A percentile compares a stretch with the other conserved stretches of the same genome.
These are phyloP conservation scores for Grus americana DNA, from an alignment of 2,113 vertebrate species.

Conservation along the genomic window DNA sequence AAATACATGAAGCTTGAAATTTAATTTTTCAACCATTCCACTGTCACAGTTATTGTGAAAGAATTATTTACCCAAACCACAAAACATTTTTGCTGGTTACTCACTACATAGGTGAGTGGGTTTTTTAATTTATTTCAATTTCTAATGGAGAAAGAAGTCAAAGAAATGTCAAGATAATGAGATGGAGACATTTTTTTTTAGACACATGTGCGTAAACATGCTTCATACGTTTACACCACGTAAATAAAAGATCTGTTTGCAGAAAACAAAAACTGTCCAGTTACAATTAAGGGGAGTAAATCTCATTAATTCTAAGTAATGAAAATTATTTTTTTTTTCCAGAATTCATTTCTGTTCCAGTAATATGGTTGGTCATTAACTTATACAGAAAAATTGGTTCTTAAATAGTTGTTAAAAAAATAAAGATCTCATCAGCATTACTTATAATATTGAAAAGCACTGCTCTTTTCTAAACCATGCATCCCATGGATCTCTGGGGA, in stretches of 20 bases:
- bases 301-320: not conserved
- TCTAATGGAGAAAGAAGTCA: not conserved
- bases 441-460: not conserved
- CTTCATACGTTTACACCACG: not conserved
- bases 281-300: not conserved
- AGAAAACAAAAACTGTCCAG: not conserved
- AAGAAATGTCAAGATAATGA: not conserved
- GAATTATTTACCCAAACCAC: not conserved
- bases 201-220: fast-evolving
- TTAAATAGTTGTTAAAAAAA: not conserved
- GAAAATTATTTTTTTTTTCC: not conserved
- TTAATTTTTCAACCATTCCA: not conserved
- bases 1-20: not conserved
- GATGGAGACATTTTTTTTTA: not conserved
- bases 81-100: not conserved
- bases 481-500: not conserved
- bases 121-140: not conserved
- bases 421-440: not conserved
- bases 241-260: not conserved
- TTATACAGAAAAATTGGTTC: not conserved
- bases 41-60: not conserved
- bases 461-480: not conserved
- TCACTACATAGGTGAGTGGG: not conserved
- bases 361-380: not conserved
- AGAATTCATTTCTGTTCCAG: not conserved